Percentiles rank a stretch among this genome's conserved stretches.
Evolutionary conservation across 2,888 invertebrate species (phyloP).

Genomic region (Fragum sueziense): DNA sequence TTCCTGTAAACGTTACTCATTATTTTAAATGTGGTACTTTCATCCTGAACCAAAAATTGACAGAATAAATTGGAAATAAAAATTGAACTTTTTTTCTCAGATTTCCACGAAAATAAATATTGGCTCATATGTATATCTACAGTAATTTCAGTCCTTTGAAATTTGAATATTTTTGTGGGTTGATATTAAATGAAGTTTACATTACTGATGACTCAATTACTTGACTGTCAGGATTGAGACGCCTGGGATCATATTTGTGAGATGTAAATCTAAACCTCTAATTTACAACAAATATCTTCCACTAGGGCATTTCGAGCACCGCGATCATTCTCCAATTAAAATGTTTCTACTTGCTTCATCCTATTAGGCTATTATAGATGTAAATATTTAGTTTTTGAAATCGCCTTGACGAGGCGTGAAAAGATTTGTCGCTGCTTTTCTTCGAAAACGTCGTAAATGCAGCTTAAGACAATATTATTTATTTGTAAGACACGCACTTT

Average conservation of each 20-base stretch:
- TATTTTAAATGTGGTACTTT: no score
- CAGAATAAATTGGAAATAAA: no score
- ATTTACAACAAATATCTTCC: conserved; percentile 19
- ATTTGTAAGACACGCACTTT: no score
- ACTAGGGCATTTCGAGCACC: conserved; percentile 1
- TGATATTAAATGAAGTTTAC: conserved; percentile 12
- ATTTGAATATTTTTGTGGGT: background rate
- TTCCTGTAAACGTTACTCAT: no score
- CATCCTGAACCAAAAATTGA: no score
- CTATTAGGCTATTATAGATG: conserved; percentile 24
- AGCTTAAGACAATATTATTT: no score
- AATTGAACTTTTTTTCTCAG: no score
- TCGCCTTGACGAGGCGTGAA: background rate
- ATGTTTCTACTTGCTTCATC: conserved; percentile 25
- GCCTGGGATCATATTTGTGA: conserved; percentile 2
- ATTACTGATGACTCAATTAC: conserved; percentile 22
- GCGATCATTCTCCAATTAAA: conserved; percentile 17
- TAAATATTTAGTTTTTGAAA: conserved; percentile 25
- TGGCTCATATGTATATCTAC: no score
- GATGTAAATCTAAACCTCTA: conserved; percentile 20
- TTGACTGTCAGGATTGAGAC: background rate
- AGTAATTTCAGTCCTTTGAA: background rate
- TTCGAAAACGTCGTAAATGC: no score
- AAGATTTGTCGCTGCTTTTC: background rate
- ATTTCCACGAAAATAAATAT: no score